Evolutionary conservation across 2,113 vertebrate genomes (phyloP), one percentile per base, ranked within the genome.

Genomic region (Amia ocellicauda): DNA sequence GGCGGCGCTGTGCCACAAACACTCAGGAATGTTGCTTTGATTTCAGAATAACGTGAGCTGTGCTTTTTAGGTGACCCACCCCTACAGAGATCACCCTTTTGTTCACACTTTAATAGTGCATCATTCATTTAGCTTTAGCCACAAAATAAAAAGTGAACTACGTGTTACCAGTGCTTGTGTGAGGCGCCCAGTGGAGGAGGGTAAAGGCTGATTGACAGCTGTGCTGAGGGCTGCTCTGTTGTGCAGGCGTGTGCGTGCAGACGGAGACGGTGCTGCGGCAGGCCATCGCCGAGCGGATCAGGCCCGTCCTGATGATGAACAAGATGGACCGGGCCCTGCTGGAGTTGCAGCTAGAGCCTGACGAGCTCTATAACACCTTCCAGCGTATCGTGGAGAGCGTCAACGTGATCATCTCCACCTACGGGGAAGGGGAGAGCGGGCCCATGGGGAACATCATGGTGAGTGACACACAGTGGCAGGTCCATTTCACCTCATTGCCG

Each of bases 281-380:
- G 59, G 69, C 75, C 60, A 31, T 68, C 27, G 77, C 72, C 2
- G 76, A 82, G 67, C 19, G 14, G 14, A 74, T 63, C 58, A 80
- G 71, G 63, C 66, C 70, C 0, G 64, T 78, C 1, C 50, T 78
- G 43, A 71, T 75, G 71, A 79, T 79, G 77, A 78, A 77, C 26
- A 75, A 80, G 74, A 86, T 75, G 73, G 71, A 72, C 42, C 14
- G 31, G 19, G 74, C 74, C 17, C 66, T 80, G 26, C 74, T 82
- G 20, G 70, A 78, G 62, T 49, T 81, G 58, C 75, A 83, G 58
- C 45, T 85, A 31, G 47, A 85, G 4, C 65, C 76, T 0, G 75
- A 85, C 9, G 70, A 78, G n/a, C 72, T 81, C 41, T 57, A 68
- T 36, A 70, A 72, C 63, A 79, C 67, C 2, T 78, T 81, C 64